Base-by-base conservation (phyloP, 1,140 invertebrate species). In the Tetramorium simillimum region DNA sequence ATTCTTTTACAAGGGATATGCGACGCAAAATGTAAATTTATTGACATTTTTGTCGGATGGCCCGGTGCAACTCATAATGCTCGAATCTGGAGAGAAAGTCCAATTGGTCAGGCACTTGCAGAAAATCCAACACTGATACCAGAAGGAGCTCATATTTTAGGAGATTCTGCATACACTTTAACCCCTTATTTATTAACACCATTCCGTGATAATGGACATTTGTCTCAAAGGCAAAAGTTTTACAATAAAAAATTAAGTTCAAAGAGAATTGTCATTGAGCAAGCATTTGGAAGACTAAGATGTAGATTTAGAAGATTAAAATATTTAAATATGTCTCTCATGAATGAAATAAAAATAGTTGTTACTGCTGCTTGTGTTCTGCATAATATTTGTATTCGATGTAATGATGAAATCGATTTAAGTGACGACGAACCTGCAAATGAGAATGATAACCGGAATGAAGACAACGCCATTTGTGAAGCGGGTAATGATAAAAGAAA, bases 181-280 rank as follows among this genome's bases (percentile, higher is more conserved):
- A 10, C 9, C 43, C 10, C 43, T 46, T 46, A 46, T 46, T 72
- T 72, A 72, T 28, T 72, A 51, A 72, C 69, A 51, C 46, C 69
- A 72, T 72, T 53, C 16, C 24, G 46, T 72, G 24, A 72, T 51
- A 72, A 72, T 72, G 69, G 43, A 0, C 69, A 72, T 3, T 72
- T 72, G 21, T 51, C 69, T 72, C 21, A 1, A 33, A 72, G 69
- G 3, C 69, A 72, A 51, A 72, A 40, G 24, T 3, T 51, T 2
- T 51, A 51, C 7, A 72, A 72, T 49, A 9, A 24, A 72, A 72
- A 72, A 72, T 51, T 72, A 72, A 72, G 43, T 72, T 72, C 69
- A 40, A 72, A 72, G 46, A 72, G 69, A 72, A 3, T 53, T 72
- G 24, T 72, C 46, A 72, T 72, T 51, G 46, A 72, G 24, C 69